phyloP scores from a whole-genome alignment of 1,140 invertebrate genomes.

The Notospermus geniculatus region DNA sequence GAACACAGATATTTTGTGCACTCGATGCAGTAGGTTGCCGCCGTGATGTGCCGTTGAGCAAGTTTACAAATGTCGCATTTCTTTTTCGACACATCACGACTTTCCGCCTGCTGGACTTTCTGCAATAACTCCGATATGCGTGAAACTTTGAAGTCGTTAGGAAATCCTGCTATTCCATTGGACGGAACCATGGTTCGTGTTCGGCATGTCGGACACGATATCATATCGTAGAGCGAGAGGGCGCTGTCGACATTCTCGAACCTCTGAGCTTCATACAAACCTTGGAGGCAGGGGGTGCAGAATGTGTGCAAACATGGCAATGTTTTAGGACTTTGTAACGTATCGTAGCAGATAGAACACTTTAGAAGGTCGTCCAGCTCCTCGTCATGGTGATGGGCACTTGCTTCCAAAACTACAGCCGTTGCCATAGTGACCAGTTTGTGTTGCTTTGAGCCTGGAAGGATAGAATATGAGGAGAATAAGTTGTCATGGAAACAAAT shows the following conservation, averaged over 20 bases:
- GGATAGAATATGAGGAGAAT: too few relatives aligned
- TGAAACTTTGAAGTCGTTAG: constrained; percentile 8
- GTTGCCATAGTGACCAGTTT: too few relatives aligned
- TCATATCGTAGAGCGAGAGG: constrained; percentile 1
- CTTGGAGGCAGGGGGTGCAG: not conserved
- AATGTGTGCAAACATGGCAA: constrained; percentile 9
- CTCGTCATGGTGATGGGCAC: too few relatives aligned
- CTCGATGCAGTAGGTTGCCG: not conserved
- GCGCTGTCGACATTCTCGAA: too few relatives aligned
- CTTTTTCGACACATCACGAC: not conserved
- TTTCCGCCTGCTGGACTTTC: not conserved
- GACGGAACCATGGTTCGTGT: not conserved
- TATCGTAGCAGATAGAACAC: constrained; percentile 6
- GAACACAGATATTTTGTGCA: not conserved
- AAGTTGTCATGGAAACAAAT: too few relatives aligned
- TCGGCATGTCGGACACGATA: constrained; percentile 5
- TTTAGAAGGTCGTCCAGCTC: not conserved
- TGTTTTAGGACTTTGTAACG: not conserved
- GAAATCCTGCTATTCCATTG: not conserved
- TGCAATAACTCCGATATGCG: not conserved
- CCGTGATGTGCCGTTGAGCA: not conserved
- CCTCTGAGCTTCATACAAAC: too few relatives aligned
- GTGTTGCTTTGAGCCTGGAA: too few relatives aligned
- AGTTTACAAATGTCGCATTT: constrained; percentile 9
- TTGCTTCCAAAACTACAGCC: too few relatives aligned